A percentile compares a stretch with the other conserved stretches of the same genome.
Conservation (phyloP, 2,888 invertebrate species). For the Agriopis leucophaearia region DNA sequence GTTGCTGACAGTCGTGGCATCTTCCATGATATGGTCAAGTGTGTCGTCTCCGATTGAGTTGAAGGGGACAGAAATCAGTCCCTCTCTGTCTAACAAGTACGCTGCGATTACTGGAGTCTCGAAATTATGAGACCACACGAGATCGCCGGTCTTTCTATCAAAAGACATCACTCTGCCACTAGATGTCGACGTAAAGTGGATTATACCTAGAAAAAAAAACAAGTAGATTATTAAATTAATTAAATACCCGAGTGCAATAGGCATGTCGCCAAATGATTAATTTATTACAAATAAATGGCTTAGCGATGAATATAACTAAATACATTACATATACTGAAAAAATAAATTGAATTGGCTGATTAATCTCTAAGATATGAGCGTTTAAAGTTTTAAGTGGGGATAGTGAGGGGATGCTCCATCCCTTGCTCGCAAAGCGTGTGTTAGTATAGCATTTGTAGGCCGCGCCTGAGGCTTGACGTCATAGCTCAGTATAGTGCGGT, state of each 20-base stretch:
- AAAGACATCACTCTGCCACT: conserved; percentile 95
- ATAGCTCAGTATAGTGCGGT: too few species aligned
- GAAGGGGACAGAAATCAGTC: conserved; percentile 94
- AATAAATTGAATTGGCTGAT: too few species aligned
- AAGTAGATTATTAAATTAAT: neutral
- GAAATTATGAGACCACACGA: conserved; percentile 95
- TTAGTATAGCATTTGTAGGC: too few species aligned
- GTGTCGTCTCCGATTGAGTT: conserved; percentile 96
- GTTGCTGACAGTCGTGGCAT: conserved; percentile 82
- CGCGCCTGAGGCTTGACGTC: too few species aligned
- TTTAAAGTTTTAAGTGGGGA: too few species aligned
- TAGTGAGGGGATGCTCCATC: too few species aligned
- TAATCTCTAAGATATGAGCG: too few species aligned
- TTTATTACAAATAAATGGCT: too few species aligned
- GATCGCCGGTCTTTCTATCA: conserved; percentile 92
- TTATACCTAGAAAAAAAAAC: conserved; percentile 87
- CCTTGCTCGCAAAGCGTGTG: too few species aligned
- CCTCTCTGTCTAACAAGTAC: conserved; percentile 91
- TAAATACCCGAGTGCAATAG: neutral
- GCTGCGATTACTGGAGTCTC: conserved; percentile 96
- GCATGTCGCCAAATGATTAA: too few species aligned
- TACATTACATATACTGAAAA: too few species aligned
- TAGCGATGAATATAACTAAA: too few species aligned
- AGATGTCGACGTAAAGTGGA: conserved; percentile 96
- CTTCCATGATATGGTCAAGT: conserved; percentile 89